Conservation (phyloP, 2,113 vertebrate genomes). For the Pomatorhinus ruficollis region DNA sequence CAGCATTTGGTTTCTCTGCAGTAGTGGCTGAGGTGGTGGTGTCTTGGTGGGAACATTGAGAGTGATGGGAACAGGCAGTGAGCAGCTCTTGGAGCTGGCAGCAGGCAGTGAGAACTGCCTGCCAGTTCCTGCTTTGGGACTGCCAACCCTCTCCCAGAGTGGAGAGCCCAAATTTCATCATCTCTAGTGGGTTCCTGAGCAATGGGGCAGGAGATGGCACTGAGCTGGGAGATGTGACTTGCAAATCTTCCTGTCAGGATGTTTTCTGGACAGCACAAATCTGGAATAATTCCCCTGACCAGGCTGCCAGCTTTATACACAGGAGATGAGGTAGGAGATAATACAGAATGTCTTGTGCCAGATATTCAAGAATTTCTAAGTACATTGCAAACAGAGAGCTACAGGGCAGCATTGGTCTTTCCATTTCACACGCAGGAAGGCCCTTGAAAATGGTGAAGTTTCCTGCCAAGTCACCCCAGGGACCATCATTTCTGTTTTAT, state of each 20-base stretch:
- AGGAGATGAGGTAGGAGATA: slow-evolving; percentile 8
- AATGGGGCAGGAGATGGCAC: neutral
- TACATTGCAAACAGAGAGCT: neutral
- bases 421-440: neutral
- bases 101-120: neutral
- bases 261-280: slow-evolving; percentile 11
- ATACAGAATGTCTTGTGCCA: neutral
- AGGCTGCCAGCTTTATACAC: neutral
- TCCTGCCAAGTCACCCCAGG: neutral
- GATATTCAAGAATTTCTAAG: slow-evolving; percentile 18
- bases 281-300: neutral
- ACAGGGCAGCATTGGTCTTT: neutral
- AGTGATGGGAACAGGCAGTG: neutral
- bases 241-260: slow-evolving; percentile 8
- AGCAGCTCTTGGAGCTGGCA: neutral
- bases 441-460: neutral
- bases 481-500: neutral
- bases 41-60: neutral
- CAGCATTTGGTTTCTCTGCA: neutral
- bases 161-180: neutral
- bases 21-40: neutral
- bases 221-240: neutral
- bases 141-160: neutral
- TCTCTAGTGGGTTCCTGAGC: neutral
- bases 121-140: neutral